Conservation (phyloP, 1,140 invertebrate genomes). For the Sycobia sp. region DNA sequence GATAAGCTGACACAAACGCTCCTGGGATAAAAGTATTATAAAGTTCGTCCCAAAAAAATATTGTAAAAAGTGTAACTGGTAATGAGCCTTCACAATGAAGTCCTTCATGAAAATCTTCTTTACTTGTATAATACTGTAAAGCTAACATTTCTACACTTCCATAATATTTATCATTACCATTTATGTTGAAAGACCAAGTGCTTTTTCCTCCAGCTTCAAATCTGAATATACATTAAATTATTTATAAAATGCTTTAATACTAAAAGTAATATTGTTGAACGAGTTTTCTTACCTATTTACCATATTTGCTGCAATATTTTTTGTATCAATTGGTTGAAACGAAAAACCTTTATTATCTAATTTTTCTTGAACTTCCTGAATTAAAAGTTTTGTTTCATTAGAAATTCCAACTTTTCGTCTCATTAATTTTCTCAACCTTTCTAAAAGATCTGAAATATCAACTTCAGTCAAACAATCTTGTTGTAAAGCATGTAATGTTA, state of each 20-base stretch:
- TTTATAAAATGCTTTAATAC: conserved; percentile 22
- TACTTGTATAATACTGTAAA: conserved; percentile 41
- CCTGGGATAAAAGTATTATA: conserved; percentile 68
- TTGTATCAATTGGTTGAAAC: conserved; percentile 10
- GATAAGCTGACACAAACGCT: conserved; percentile 70
- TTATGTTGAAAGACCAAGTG: conserved; percentile 41
- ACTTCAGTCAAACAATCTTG: conserved; percentile 39
- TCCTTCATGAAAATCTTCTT: conserved; percentile 49
- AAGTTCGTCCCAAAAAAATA: conserved; percentile 80
- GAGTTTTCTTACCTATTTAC: conserved; percentile 39
- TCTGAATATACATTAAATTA: conserved; percentile 35
- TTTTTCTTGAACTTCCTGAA: conserved; percentile 12
- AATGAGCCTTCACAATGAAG: conserved; percentile 76
- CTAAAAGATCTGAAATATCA: conserved; percentile 38
- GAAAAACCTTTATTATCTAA: not conserved
- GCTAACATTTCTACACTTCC: conserved; percentile 50
- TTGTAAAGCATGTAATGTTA: conserved; percentile 41
- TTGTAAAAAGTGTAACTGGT: conserved; percentile 68
- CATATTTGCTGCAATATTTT: conserved; percentile 36
- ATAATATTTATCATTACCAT: conserved; percentile 35
- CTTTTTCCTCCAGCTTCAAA: conserved; percentile 40
- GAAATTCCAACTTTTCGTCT: conserved; percentile 42
- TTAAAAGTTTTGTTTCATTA: conserved; percentile 25
- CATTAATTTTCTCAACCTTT: conserved; percentile 43
- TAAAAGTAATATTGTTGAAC: no score